Conservation (phyloP, 2,113 vertebrate species). For the Zapus hudsonius region DNA sequence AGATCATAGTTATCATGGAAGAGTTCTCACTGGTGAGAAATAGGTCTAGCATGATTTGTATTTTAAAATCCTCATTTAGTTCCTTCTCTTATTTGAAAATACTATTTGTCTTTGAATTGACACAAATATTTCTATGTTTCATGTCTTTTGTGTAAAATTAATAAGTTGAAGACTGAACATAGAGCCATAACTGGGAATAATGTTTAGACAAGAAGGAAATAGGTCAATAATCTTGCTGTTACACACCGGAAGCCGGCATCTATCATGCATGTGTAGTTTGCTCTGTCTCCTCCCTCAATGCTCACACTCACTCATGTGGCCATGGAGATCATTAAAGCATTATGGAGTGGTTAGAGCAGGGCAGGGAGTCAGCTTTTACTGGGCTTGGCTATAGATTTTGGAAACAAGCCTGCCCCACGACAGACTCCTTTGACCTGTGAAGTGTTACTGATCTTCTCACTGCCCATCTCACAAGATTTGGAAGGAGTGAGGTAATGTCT, state of each 20-base stretch:
- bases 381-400: neutral
- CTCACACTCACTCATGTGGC: neutral
- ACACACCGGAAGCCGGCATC: neutral
- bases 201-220: neutral
- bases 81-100: slow-evolving; percentile 33
- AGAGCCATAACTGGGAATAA: neutral
- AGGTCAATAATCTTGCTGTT: neutral
- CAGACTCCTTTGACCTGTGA: slow-evolving; percentile 46
- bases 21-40: neutral
- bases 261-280: neutral
- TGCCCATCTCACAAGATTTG: slow-evolving; percentile 57
- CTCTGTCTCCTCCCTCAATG: neutral
- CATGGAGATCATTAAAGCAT: neutral
- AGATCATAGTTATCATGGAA: neutral
- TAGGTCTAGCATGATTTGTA: neutral
- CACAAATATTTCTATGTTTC: neutral
- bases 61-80: slow-evolving; percentile 3
- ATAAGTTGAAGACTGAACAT: neutral
- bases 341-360: neutral
- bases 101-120: neutral
- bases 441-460: slow-evolving; percentile 44
- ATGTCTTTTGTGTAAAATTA: neutral
- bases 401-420: neutral
- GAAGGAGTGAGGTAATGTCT: slow-evolving; percentile 79
- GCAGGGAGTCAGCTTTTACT: neutral